phyloP scores from a whole-genome alignment of 2,888 invertebrate species.

The Choreutis nemorana region DNA sequence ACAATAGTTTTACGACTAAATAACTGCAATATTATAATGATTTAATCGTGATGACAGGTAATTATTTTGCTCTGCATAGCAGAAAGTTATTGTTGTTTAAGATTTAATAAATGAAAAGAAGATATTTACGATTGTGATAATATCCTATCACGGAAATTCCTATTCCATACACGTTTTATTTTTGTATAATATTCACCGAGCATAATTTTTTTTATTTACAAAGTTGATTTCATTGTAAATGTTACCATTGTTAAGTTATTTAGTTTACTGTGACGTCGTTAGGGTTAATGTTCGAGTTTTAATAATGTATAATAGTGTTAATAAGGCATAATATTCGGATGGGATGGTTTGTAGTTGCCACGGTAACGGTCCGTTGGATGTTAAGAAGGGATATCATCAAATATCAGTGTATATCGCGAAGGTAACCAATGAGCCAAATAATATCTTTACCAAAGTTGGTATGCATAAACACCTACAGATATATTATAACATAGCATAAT shows the following conservation, averaged over 20 bases:
- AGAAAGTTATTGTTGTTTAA: conserved; percentile 23
- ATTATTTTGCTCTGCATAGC: conserved; percentile 11
- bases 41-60: conserved; percentile 21
- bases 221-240: conserved; percentile 55
- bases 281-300: not conserved
- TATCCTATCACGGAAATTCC: conserved; percentile 56
- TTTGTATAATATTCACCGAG: conserved; percentile 49
- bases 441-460: conserved; percentile 36
- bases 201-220: conserved; percentile 35
- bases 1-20: conserved; percentile 23
- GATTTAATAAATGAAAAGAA: conserved; percentile 23
- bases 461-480: not conserved
- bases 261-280: conserved; percentile 21
- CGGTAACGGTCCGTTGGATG: conserved; percentile 10
- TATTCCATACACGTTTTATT: conserved; percentile 57
- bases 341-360: conserved; percentile 11
- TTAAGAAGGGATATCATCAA: too few species aligned
- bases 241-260: conserved; percentile 63
- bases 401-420: too few species aligned
- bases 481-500: too few species aligned
- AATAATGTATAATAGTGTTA: not conserved
- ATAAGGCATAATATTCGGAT: too few species aligned
- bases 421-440: conserved; percentile 17
- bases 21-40: conserved; percentile 12
- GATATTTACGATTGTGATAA: conserved; percentile 60